Evolutionary conservation across 2,797 vertebrate genomes (phyloP).

Genomic region (Limosa lapponica): DNA sequence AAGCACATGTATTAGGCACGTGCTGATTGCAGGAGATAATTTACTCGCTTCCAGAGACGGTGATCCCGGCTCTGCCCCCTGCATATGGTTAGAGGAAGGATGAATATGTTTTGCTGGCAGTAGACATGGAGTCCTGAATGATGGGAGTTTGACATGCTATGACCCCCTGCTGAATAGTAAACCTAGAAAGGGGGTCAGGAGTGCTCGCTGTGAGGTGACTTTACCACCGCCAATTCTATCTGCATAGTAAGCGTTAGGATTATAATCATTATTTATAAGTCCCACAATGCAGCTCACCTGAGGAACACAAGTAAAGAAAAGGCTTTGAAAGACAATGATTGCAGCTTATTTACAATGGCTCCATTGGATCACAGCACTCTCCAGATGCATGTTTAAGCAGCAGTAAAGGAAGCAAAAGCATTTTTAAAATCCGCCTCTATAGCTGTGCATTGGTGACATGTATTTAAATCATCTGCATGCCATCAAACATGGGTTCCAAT

Average conservation of each 20-base stretch:
- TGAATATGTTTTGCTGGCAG: neutral
- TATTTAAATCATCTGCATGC: slow-evolving; percentile 57
- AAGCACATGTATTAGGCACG: rapidly evolving
- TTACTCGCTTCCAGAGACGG: rapidly evolving
- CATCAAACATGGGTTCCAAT: slow-evolving; percentile 26
- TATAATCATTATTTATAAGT: neutral
- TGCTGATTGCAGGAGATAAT: neutral
- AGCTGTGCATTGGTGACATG: slow-evolving; percentile 4
- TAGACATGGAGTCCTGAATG: neutral
- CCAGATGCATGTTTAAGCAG: slow-evolving; percentile 18
- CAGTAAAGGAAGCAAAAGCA: slow-evolving; percentile 45
- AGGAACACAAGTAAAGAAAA: neutral
- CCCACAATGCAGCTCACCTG: neutral
- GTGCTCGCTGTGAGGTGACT: neutral
- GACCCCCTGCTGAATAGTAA: neutral
- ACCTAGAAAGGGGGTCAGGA: neutral
- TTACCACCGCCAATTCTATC: neutral
- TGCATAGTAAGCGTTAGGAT: neutral
- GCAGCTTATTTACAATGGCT: slow-evolving; percentile 36
- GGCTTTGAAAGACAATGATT: neutral
- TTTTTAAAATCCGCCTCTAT: slow-evolving; percentile 48
- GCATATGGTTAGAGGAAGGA: neutral
- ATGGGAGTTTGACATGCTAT: neutral
- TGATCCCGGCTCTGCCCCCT: neutral
- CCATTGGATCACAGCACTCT: slow-evolving; percentile 8